A percentile compares a stretch with the other conserved stretches of the same genome.
These are phyloP conservation scores for Lacanobia oleracea DNA, from an alignment of 2,888 invertebrate species.

Conservation along the genomic window DNA sequence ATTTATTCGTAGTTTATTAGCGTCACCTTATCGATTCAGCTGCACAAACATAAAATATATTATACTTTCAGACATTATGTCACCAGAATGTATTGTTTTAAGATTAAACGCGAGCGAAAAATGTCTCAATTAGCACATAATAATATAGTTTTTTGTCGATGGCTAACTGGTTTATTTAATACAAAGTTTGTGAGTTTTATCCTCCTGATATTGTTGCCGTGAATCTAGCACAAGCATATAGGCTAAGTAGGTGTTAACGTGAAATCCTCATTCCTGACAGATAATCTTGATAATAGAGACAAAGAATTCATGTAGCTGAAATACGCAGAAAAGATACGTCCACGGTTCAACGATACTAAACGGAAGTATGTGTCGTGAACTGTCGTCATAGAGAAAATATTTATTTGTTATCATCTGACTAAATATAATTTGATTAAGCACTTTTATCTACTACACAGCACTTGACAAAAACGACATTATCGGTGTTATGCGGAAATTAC, in stretches of 20 bases:
- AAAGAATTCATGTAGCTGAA: constrained; percentile 12
- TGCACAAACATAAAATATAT: constrained; percentile 11
- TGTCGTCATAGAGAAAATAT: constrained; percentile 39
- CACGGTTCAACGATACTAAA: constrained; percentile 14
- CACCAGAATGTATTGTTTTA: constrained; percentile 24
- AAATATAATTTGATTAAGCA: constrained; percentile 37
- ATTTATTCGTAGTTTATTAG: constrained; percentile 13
- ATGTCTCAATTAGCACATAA: constrained; percentile 7
- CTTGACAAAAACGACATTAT: constrained; percentile 9
- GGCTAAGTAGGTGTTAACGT: not conserved
- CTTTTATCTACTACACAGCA: constrained; percentile 29
- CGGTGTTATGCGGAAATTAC: constrained; percentile 10
- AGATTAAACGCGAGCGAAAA: constrained; percentile 1
- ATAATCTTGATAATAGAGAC: constrained; percentile 13
- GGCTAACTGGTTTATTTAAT: not conserved
- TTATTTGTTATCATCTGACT: constrained; percentile 37
- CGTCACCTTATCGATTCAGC: constrained; percentile 19
- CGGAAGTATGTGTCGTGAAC: constrained; percentile 17
- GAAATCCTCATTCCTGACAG: not conserved
- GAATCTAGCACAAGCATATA: not conserved
- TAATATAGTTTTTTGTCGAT: constrained; percentile 10
- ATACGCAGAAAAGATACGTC: constrained; percentile 34
- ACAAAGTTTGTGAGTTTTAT: no score
- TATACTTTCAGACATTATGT: constrained; percentile 12
- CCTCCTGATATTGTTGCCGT: no score